Evolutionary conservation across 2,888 invertebrate species (phyloP), one percentile per base, ranked within the genome.

Genomic region (Podotricha telesiphe): DNA sequence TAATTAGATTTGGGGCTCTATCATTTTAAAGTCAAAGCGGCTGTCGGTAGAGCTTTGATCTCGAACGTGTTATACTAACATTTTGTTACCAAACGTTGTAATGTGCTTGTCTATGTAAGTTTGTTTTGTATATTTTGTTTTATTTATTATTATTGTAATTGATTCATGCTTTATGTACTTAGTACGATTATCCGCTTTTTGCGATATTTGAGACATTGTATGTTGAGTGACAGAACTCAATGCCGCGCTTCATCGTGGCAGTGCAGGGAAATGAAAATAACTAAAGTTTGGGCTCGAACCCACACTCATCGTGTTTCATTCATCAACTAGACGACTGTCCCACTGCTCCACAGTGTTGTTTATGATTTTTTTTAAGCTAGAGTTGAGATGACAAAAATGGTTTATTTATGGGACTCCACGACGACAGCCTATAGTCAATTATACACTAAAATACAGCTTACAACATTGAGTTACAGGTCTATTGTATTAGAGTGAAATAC

Each of bases 1-100:
- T 66, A 66, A 71, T 69, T 69, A 69, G 71, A 58, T 69, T 66
- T 66, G 63, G 42, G 66, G 51, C 51, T 68, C 40, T 71, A 71
- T 48, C 51, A 63, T 69, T 69, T 66, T 50, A 66, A 51, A 69
- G 65, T 53, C 47, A 68, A 56, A 59, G 70, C 65, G 17, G 15
- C 45, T 66, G 51, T 59, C 58, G 55, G 45, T 56, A 58, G 11
- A 50, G 62, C 71, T 71, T 71, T 71, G 66, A 71, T 69, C 70
- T 62, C 65, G 68, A 62, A 66, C 58, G 59, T 65, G 68, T 64
- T 70, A 65, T 50, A 51, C 56, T 45, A 59, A 62, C 22, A 67
- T 58, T 56, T 61, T 62, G 45, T 59, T 59, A 45, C 45, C 11
- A 28, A 59, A 59, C 22, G 20, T n/a, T 45, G 28, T 22, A 59